These are phyloP conservation scores for Decapterus maruadsi DNA, from an alignment of 2,797 vertebrate species.

Conservation along the genomic window DNA sequence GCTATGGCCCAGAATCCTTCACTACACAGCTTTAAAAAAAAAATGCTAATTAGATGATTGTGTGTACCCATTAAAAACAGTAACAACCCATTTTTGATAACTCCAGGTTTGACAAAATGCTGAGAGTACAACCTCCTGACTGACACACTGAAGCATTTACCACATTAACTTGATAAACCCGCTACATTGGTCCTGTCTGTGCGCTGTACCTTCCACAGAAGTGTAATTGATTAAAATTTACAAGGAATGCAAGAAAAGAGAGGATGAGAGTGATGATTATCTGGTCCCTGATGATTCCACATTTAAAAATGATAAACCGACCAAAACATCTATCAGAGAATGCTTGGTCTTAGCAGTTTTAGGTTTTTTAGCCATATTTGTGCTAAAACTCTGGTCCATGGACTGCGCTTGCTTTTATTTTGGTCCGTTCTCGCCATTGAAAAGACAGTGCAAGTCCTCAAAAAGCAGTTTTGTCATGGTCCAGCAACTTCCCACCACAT, in stretches of 20 bases:
- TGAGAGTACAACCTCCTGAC: neutral
- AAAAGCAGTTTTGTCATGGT: neutral
- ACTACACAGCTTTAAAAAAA: slow-evolving; percentile 1
- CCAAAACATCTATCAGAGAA: slow-evolving; percentile 17
- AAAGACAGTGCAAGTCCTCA: slow-evolving; percentile 16
- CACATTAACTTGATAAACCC: neutral
- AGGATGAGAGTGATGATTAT: slow-evolving; percentile 25
- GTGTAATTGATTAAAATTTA: slow-evolving; percentile 17
- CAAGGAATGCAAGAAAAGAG: slow-evolving; percentile 7
- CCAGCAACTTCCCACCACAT: neutral
- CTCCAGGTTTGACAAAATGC: neutral
- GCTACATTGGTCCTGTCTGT: neutral
- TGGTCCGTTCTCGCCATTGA: slow-evolving; percentile 20
- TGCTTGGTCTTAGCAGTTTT: slow-evolving; percentile 29
- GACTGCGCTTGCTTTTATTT: slow-evolving; percentile 1
- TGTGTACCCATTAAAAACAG: neutral
- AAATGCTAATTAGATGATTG: slow-evolving; percentile 2
- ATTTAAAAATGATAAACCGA: slow-evolving; percentile 9
- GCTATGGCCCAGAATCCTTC: neutral
- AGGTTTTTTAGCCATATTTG: slow-evolving; percentile 7
- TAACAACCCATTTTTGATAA: neutral
- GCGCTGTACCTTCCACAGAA: neutral
- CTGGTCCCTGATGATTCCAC: slow-evolving; percentile 40
- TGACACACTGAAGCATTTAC: slow-evolving; percentile 4
- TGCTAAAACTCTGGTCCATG: slow-evolving; percentile 7